Conservation (phyloP, 2,113 vertebrate species). For the Aegotheles bennettii region DNA sequence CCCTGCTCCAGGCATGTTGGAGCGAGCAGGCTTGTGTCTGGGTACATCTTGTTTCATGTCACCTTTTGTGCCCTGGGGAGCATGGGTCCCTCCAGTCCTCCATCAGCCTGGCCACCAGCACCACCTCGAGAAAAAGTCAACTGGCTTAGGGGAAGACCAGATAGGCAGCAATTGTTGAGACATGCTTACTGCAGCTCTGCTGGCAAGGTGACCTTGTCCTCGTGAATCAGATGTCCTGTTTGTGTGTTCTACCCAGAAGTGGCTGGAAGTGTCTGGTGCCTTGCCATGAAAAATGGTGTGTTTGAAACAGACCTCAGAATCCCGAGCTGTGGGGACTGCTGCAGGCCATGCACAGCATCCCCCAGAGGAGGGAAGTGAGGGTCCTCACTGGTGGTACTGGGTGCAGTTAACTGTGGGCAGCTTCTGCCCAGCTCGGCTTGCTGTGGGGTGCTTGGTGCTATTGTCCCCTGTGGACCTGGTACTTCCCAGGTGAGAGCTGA, state of each 20-base stretch:
- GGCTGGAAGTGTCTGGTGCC: background rate
- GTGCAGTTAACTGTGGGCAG: background rate
- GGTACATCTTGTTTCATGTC: rapidly evolving
- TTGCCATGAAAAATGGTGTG: background rate
- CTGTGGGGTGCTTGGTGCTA: too few relatives aligned
- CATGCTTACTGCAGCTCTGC: conserved; percentile 21
- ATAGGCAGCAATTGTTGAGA: background rate
- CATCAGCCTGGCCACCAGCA: background rate
- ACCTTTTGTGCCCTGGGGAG: background rate
- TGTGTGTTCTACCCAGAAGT: background rate
- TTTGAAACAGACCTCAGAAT: background rate
- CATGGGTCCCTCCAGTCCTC: background rate
- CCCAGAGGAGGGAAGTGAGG: background rate
- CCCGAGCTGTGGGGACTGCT: background rate
- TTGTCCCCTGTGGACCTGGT: background rate
- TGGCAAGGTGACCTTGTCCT: conserved; percentile 5
- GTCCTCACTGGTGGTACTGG: rapidly evolving
- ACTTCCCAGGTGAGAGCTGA: too few relatives aligned
- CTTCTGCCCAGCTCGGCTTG: background rate
- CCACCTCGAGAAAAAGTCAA: background rate
- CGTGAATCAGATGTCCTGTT: background rate
- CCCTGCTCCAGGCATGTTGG: background rate
- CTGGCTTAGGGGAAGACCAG: background rate
- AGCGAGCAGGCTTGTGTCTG: background rate
- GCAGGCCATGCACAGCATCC: background rate